Evolutionary conservation across 1,140 invertebrate genomes (phyloP).

Genomic region (Mycetomoellerius zeteki): DNA sequence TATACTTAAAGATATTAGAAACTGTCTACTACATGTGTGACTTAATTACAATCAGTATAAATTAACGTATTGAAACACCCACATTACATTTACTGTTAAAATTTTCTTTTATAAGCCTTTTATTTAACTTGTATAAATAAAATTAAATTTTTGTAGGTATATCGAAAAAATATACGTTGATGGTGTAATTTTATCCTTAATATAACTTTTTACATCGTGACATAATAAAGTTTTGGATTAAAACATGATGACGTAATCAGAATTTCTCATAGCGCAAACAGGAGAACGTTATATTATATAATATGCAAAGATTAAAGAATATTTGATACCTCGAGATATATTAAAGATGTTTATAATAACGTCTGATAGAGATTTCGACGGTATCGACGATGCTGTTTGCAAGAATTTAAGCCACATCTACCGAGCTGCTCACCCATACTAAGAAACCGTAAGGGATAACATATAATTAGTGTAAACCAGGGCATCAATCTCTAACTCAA

Average conservation of each 20-base stretch:
- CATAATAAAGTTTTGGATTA: not conserved
- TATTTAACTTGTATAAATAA: not conserved
- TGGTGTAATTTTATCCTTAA: slow-evolving; percentile 2
- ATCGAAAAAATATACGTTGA: not conserved
- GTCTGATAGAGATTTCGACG: slow-evolving; percentile 53
- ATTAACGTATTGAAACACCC: not conserved
- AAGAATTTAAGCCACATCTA: slow-evolving; percentile 62
- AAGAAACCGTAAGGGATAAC: slow-evolving; percentile 82
- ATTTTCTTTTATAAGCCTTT: not conserved
- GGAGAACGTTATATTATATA: not conserved
- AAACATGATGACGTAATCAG: not conserved
- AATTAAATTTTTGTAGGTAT: not conserved
- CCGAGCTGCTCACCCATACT: slow-evolving; percentile 32
- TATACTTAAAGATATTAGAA: not conserved
- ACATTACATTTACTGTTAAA: not conserved
- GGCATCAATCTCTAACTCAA: slow-evolving; percentile 82
- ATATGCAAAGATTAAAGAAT: not conserved
- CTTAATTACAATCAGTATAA: not conserved
- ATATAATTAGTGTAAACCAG: slow-evolving; percentile 85
- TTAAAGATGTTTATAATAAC: not conserved
- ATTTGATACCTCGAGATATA: not conserved
- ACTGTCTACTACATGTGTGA: not conserved
- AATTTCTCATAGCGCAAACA: not conserved
- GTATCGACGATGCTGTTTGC: slow-evolving; percentile 35
- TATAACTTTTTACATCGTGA: not conserved